Base-by-base conservation (phyloP, 2,888 invertebrate genomes). In the Ochropleura plecta region DNA sequence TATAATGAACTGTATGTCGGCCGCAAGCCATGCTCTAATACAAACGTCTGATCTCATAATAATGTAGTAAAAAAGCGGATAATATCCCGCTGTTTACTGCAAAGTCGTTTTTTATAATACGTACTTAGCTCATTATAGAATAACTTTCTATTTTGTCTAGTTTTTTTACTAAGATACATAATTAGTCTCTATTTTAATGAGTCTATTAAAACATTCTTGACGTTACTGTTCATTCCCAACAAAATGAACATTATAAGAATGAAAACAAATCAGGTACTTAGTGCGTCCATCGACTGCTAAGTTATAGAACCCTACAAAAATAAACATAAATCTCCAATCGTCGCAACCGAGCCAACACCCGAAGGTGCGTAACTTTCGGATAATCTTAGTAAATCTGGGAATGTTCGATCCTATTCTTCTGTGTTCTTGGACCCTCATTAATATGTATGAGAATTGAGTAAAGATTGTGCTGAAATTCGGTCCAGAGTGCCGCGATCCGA, bases 361-460 rank as follows among this genome's bases (percentile, higher is more conserved):
- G 18, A 53, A 76, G 81, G 77, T 81, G 77, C 71, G 70, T 75
- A 83, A 80, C 80, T 84, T 76, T 77, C 64, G 70, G 71, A 80
- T 85, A 82, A 89, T 88, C 85, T 85, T 67, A 84, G 81, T 83
- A 88, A 89, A 91, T 91, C 89, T 88, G 81, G 72, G 81, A 85
- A 87, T 87, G 88, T 88, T 84, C 82, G 63, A 82, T 86, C 84
- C 86, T 79, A 86, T 89, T 90, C 86, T 87, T 89, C 85, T 87
- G 84, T 89, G 75, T 83, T 90, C 83, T 86, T 86, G 69, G 76
- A 75, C 79, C 87, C 71, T 85, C 70, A 87, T 87, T 88, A 88
- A 95, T 94, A 95, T 96, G 93, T 93, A 95, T 95, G 93, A 92
- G 90, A 83, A 77, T 82, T 83, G 85, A 89, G 85, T 72, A 85